Percentiles rank a stretch among this genome's conserved stretches.
phyloP scores from a whole-genome alignment of 2,113 vertebrate species.

The Sphaerodactylus townsendi region DNA sequence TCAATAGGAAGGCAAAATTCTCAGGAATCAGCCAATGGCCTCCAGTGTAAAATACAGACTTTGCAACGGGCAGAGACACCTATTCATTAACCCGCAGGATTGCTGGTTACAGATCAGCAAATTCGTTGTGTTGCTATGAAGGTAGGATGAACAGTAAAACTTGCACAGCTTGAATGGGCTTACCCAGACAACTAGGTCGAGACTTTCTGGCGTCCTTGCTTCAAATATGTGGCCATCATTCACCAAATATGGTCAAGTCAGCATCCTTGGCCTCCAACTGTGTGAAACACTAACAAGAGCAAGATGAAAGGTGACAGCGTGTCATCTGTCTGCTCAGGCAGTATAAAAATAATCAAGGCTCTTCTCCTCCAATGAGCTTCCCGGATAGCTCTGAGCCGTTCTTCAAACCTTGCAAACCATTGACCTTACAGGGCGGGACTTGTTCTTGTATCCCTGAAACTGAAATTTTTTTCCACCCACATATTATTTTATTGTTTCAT shows the following conservation, averaged over 20 bases:
- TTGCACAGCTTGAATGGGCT: background rate
- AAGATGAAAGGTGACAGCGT: constrained; percentile 12
- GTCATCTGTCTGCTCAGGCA: constrained; percentile 25
- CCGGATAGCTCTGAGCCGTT: background rate
- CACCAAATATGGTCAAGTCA: constrained; percentile 11
- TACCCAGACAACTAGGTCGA: background rate
- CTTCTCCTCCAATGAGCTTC: constrained; percentile 28
- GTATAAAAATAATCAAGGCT: constrained; percentile 9
- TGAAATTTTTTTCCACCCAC: background rate
- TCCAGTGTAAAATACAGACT: background rate
- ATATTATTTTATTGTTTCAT: constrained; percentile 18
- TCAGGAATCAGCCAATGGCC: background rate
- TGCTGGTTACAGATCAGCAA: background rate
- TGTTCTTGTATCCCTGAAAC: background rate
- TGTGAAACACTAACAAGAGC: background rate
- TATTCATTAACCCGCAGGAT: background rate
- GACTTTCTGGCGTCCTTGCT: constrained; percentile 22
- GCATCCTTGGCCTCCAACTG: constrained; percentile 18
- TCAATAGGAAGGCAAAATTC: background rate
- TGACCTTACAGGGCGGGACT: background rate
- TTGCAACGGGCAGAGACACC: background rate
- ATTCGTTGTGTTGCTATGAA: background rate
- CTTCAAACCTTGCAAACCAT: background rate
- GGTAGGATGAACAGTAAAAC: background rate
- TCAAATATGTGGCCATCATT: constrained; percentile 27